These are phyloP conservation scores for Protobothrops flavoviridis DNA, from an alignment of 2,113 vertebrate species.

Conservation along the genomic window DNA sequence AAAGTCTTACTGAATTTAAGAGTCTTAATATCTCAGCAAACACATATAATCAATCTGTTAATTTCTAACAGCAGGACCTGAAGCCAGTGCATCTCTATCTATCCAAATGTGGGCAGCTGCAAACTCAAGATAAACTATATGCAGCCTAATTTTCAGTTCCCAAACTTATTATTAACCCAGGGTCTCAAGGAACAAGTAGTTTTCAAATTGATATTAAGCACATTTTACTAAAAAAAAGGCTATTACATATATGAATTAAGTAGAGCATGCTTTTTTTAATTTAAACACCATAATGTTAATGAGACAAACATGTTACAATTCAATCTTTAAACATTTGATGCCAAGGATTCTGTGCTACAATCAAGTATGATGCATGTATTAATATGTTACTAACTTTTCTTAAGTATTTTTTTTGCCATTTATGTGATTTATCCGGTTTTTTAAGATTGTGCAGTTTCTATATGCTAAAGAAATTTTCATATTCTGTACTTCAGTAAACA, in stretches of 20 bases:
- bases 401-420: background rate
- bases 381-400: background rate
- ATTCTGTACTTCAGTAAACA: background rate
- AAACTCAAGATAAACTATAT: background rate
- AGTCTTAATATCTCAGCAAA: background rate
- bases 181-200: background rate
- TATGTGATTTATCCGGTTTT: background rate
- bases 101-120: background rate
- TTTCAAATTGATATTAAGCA: background rate
- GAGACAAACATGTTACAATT: background rate
- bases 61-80: background rate
- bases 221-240: background rate
- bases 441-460: background rate
- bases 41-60: no score
- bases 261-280: background rate
- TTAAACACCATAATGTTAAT: background rate
- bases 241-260: background rate
- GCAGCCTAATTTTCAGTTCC: background rate
- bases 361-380: background rate
- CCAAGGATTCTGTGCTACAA: background rate
- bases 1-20: background rate
- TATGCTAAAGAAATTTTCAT: fast-evolving
- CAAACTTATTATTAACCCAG: background rate
- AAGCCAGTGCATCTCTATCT: background rate
- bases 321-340: background rate